Conservation (phyloP, 2,797 vertebrate species). For the Ctenopoma kingsleyae region DNA sequence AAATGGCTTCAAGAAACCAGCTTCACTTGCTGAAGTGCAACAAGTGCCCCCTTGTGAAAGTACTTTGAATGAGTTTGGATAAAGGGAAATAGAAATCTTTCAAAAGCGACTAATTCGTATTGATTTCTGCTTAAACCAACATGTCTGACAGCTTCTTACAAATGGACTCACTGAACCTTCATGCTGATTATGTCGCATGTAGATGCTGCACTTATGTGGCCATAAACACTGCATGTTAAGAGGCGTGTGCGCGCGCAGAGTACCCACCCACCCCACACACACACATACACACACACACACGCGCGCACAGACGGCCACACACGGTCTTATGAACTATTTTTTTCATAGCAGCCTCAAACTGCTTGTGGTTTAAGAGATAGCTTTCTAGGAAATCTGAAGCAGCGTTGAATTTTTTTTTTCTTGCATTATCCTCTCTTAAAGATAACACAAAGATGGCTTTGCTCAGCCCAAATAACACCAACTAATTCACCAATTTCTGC, state of each 20-base stretch:
- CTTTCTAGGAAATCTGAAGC: constrained; percentile 92
- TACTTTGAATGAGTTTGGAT: constrained; percentile 20
- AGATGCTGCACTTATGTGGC: constrained; percentile 18
- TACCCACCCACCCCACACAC: constrained; percentile 40
- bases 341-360: constrained; percentile 73
- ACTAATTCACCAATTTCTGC: constrained; percentile 12
- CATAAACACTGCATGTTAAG: constrained; percentile 38
- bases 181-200: constrained; percentile 36
- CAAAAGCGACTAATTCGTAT: not conserved
- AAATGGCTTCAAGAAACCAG: not conserved
- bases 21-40: not conserved
- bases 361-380: constrained; percentile 84
- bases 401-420: constrained; percentile 36
- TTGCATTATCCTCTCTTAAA: constrained; percentile 57
- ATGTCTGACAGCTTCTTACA: constrained; percentile 1
- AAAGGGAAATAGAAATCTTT: not conserved
- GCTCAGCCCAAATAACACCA: constrained; percentile 16
- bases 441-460: constrained; percentile 67
- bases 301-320: constrained; percentile 40
- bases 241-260: constrained; percentile 18
- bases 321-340: constrained; percentile 41
- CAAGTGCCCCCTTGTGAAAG: constrained; percentile 38
- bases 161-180: constrained; percentile 28
- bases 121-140: constrained; percentile 4
- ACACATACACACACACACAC: constrained; percentile 32